Conservation (phyloP, 2,113 vertebrate genomes). For the Benitochromis conjunctus region DNA sequence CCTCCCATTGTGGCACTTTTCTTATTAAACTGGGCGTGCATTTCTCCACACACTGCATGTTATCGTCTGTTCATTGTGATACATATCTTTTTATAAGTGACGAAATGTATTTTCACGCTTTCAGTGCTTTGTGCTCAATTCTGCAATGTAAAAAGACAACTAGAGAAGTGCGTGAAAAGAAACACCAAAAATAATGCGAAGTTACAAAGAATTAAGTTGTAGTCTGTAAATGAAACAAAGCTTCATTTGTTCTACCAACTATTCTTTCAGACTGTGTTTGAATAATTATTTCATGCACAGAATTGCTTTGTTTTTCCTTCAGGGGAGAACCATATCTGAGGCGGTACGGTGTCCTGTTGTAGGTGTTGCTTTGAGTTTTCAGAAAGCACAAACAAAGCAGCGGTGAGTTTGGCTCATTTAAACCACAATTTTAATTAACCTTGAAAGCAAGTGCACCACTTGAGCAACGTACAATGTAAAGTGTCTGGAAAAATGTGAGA, state of each 20-base stretch:
- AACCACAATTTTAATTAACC: neutral
- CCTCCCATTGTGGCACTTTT: neutral
- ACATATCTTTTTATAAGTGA: neutral
- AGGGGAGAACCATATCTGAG: neutral
- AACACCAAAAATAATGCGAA: neutral
- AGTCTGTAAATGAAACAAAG: neutral
- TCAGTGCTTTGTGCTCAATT: neutral
- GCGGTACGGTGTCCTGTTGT: neutral
- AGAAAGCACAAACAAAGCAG: neutral
- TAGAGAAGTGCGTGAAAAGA: neutral
- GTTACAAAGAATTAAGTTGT: neutral
- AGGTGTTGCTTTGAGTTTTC: neutral
- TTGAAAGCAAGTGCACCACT: neutral
- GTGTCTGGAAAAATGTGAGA: neutral
- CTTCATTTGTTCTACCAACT: neutral
- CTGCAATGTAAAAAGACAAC: neutral
- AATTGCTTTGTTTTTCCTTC: neutral
- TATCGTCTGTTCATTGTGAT: neutral
- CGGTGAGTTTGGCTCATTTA: neutral
- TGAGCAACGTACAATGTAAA: neutral
- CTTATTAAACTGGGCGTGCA: neutral
- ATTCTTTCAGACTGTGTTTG: neutral
- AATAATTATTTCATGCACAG: slow-evolving; percentile 1
- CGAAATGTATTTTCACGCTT: neutral
- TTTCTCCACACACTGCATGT: neutral